Percentiles rank a stretch among this genome's conserved stretches.
Conservation (phyloP, 2,113 vertebrate genomes). For the Bothrops jararaca region DNA sequence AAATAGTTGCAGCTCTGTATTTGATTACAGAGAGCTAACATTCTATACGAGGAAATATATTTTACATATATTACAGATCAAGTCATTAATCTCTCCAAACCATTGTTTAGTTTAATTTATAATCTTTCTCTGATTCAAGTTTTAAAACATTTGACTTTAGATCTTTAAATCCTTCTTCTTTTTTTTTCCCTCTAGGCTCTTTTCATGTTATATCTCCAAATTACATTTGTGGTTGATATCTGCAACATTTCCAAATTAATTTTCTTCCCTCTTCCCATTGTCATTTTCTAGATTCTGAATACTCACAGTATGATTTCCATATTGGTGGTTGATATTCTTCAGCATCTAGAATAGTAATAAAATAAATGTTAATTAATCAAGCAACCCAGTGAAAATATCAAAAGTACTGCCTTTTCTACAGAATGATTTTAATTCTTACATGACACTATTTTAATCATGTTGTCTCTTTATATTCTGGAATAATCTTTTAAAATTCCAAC, state of each 20-base stretch:
- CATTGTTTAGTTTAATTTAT: background rate
- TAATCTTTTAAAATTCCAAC: slow-evolving; percentile 30
- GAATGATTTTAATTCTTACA: slow-evolving; percentile 25
- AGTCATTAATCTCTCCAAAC: background rate
- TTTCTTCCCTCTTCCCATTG: background rate
- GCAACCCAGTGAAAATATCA: slow-evolving; percentile 53
- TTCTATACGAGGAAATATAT: background rate
- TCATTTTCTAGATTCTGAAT: slow-evolving; percentile 35
- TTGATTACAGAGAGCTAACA: background rate
- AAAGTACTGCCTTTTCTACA: slow-evolving; percentile 45
- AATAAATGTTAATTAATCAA: slow-evolving; percentile 55
- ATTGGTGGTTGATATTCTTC: slow-evolving; percentile 98
- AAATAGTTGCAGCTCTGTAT: background rate
- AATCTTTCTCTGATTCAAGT: background rate
- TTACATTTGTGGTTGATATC: background rate
- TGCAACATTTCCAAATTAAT: background rate
- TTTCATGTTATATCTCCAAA: background rate
- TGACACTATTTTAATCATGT: slow-evolving; percentile 20
- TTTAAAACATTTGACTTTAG: background rate
- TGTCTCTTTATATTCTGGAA: background rate
- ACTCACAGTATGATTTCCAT: slow-evolving; percentile 99
- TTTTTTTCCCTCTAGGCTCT: background rate
- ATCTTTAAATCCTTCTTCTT: background rate
- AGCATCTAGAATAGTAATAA: slow-evolving; percentile 81
- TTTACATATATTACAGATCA: background rate